Evolutionary conservation across 2,797 vertebrate species (phyloP).

Genomic region (Synanceia verrucosa): DNA sequence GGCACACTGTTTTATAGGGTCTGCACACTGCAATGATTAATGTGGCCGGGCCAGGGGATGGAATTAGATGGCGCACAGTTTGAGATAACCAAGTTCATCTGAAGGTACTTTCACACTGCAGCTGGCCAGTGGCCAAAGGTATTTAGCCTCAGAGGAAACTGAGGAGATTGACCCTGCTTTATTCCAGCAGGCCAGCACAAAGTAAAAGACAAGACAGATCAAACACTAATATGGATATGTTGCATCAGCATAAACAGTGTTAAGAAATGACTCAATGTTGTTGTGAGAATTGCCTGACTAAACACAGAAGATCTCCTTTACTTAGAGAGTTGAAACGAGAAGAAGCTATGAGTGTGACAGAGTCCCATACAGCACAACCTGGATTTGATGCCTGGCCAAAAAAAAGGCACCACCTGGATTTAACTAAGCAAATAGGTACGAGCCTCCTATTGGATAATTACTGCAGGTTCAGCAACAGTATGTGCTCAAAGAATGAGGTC

Average conservation of each 20-base stretch:
- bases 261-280: not conserved
- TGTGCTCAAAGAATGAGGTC: too few species aligned
- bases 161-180: constrained; percentile 60
- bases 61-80: constrained; percentile 77
- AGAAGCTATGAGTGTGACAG: not conserved
- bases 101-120: constrained; percentile 81
- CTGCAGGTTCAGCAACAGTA: too few species aligned
- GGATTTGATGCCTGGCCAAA: too few species aligned
- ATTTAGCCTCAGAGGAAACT: constrained; percentile 70
- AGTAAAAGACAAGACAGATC: constrained; percentile 39
- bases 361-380: too few species aligned
- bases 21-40: constrained; percentile 82
- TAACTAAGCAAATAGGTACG: too few species aligned
- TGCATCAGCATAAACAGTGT: not conserved
- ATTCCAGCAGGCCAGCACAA: constrained; percentile 42
- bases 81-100: constrained; percentile 85
- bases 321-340: not conserved
- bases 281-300: not conserved
- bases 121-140: constrained; percentile 72
- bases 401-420: too few species aligned
- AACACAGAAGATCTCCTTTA: not conserved
- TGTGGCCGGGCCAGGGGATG: constrained; percentile 73
- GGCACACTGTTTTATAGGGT: constrained; percentile 79
- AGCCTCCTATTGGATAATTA: too few species aligned
- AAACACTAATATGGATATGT: constrained; percentile 29